These are phyloP conservation scores for Dryomyza anilis DNA, from an alignment of 2,888 invertebrate species.

Conservation along the genomic window DNA sequence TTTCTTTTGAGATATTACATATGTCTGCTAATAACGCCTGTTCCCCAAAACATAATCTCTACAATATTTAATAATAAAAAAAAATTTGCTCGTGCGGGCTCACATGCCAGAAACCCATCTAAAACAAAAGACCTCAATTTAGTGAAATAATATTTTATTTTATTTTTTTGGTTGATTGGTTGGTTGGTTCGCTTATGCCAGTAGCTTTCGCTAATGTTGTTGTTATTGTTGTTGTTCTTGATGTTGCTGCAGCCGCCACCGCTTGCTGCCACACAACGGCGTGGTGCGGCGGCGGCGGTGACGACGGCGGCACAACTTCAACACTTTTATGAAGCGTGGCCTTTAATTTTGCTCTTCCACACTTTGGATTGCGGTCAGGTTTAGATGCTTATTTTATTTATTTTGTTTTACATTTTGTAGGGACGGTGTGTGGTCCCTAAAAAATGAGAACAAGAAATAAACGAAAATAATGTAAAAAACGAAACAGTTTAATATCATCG, in stretches of 20 bases:
- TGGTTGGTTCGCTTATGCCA: too few species aligned
- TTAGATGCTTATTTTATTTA: neutral
- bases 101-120: conserved; percentile 20
- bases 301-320: conserved; percentile 40
- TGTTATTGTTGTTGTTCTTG: conserved; percentile 32
- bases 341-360: conserved; percentile 43
- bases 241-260: conserved; percentile 31
- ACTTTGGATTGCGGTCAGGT: conserved; percentile 30
- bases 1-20: too few species aligned
- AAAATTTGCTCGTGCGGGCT: too few species aligned
- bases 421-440: conserved; percentile 26
- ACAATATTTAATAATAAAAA: too few species aligned
- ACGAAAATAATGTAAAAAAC: neutral
- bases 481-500: conserved; percentile 27
- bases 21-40: too few species aligned
- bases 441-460: neutral
- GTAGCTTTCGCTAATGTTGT: conserved; percentile 23
- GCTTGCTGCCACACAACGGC: too few species aligned
- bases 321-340: conserved; percentile 45
- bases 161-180: conserved; percentile 19
- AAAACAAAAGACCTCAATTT: conserved; percentile 39
- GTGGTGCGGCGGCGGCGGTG: neutral
- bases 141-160: conserved; percentile 38
- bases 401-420: neutral
- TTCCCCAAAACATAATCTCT: too few species aligned